Conservation (phyloP, 2,113 vertebrate species). For the Pelmatolapia mariae region DNA sequence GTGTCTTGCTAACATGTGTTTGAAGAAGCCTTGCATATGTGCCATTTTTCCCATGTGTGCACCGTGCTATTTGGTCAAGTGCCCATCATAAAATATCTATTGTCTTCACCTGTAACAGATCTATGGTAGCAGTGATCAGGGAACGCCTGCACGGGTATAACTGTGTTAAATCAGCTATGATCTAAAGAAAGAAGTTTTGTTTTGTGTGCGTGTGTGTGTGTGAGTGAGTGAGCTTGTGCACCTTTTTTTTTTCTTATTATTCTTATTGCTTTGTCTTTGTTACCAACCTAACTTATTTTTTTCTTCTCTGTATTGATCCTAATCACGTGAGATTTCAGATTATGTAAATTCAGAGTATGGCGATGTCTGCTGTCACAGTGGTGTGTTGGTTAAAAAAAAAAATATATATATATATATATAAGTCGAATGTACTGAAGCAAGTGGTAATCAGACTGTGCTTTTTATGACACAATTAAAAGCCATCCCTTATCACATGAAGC, state of each 20-base stretch:
- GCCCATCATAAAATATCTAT: slow-evolving; percentile 40
- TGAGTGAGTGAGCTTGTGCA: not conserved
- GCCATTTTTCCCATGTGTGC: slow-evolving; percentile 37
- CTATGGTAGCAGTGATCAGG: slow-evolving; percentile 60
- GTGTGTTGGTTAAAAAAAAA: not conserved
- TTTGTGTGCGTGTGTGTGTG: not conserved
- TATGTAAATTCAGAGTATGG: not conserved
- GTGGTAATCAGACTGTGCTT: slow-evolving; percentile 27
- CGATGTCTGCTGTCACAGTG: not conserved
- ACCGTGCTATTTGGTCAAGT: slow-evolving; percentile 43
- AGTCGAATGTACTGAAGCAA: slow-evolving; percentile 39
- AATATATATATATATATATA: not conserved
- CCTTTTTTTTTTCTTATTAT: not conserved
- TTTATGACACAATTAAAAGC: slow-evolving; percentile 66
- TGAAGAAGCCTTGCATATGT: slow-evolving; percentile 43
- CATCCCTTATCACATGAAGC: slow-evolving; percentile 55
- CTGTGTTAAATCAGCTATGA: slow-evolving; percentile 29
- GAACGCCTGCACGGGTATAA: slow-evolving; percentile 36
- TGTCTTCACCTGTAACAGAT: slow-evolving; percentile 37
- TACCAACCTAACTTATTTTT: not conserved
- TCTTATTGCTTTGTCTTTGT: not conserved
- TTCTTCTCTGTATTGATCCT: not conserved
- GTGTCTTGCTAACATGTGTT: slow-evolving; percentile 27
- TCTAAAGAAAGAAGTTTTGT: not conserved
- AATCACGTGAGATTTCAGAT: not conserved